Evolutionary conservation across 1,140 invertebrate species (phyloP).

Genomic region (Pissodes strobi): DNA sequence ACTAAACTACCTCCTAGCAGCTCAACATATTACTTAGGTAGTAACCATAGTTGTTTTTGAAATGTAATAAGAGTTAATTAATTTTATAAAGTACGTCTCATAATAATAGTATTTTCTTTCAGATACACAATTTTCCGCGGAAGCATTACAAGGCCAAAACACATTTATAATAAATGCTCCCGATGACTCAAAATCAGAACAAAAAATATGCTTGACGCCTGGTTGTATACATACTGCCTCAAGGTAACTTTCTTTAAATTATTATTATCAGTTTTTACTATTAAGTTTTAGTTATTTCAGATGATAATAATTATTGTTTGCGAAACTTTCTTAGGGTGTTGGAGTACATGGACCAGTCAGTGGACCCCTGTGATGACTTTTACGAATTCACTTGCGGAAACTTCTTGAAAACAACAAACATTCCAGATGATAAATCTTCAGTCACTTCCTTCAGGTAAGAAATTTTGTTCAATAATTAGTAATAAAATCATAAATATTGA

Average conservation of each 20-base stretch:
- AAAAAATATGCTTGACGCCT: conserved; percentile 63
- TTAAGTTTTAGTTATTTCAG: not conserved
- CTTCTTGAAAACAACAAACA: conserved; percentile 72
- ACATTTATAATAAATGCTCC: conserved; percentile 35
- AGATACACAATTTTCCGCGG: conserved; percentile 54
- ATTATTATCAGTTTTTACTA: no score
- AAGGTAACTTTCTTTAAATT: conserved; percentile 9
- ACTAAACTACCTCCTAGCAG: no score
- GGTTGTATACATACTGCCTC: conserved; percentile 76
- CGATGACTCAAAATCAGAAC: conserved; percentile 26
- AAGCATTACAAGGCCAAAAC: conserved; percentile 53
- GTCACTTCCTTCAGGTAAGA: conserved; percentile 74
- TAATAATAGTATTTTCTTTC: conserved; percentile 18
- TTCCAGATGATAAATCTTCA: conserved; percentile 79
- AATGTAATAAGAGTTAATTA: no score
- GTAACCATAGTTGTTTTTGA: no score
- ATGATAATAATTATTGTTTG: not conserved
- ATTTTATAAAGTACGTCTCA: no score
- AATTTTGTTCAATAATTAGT: no score
- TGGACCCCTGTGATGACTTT: conserved; percentile 90
- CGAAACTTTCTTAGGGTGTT: conserved; percentile 61
- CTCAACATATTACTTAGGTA: no score
- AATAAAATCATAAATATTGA: no score
- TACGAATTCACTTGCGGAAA: conserved; percentile 82
- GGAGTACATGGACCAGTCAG: conserved; percentile 70